Evolutionary conservation across 2,888 invertebrate genomes (phyloP).

Genomic region (Lithophane leautieri): DNA sequence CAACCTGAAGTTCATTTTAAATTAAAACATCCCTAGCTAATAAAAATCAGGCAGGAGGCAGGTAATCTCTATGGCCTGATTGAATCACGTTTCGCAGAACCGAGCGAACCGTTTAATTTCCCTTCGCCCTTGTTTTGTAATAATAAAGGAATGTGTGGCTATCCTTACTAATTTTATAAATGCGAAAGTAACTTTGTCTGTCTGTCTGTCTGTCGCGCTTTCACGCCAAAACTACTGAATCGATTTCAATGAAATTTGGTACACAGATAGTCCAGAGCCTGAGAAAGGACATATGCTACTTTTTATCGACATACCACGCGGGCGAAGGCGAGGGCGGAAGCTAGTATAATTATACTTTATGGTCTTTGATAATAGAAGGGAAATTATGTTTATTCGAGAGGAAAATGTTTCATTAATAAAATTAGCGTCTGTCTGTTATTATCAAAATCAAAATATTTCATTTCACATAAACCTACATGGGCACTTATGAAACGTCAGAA

Average conservation of each 20-base stretch:
- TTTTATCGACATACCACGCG: too few relatives aligned
- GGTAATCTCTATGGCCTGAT: constrained; percentile 20
- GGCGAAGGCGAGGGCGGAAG: too few relatives aligned
- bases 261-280: too few relatives aligned
- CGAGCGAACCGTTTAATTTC: constrained; percentile 30
- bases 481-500: too few relatives aligned
- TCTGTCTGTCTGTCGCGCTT: too few relatives aligned
- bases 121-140: constrained; percentile 34
- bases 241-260: too few relatives aligned
- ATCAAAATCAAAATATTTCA: too few relatives aligned
- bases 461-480: too few relatives aligned
- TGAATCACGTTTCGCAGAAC: constrained; percentile 39
- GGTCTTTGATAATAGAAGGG: neutral
- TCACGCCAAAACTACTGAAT: too few relatives aligned
- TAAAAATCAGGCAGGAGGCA: constrained; percentile 21
- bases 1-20: constrained; percentile 36
- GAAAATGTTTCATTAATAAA: neutral
- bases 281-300: too few relatives aligned
- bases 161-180: too few relatives aligned
- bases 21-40: constrained; percentile 21
- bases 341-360: constrained; percentile 16
- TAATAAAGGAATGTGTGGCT: constrained; percentile 11
- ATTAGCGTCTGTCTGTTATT: neutral
- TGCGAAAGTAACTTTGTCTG: too few relatives aligned
- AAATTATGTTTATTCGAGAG: neutral